Evolutionary conservation across 2,888 invertebrate species (phyloP), one percentile per base, ranked within the genome.

Genomic region (Pinctada fucata): DNA sequence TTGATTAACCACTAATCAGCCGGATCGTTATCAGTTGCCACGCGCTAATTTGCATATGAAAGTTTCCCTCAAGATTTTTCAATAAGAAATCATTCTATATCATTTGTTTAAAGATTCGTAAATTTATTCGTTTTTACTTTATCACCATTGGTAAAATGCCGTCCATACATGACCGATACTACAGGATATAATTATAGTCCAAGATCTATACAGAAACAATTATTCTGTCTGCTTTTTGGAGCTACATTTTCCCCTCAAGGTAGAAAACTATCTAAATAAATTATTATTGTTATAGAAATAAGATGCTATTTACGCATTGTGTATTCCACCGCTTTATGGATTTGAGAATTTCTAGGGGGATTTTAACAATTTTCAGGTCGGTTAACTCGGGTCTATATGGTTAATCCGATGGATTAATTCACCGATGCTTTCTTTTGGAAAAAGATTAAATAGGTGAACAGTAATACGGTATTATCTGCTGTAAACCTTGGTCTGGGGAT

Each of bases 41-140:
- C 80, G 76, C 78, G 77, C 77, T 78, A 77, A 80, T 80, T 80
- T 80, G 77, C 77, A 80, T 80, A 80, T 80, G 76, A 78, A 78
- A 75, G 69, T 66, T 63, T 67, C 8, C 70, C 63, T 63, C 70
- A 71, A 67, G 67, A 75, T 65, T 75, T 78, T 75, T 70, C 77
- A 75, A 71, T 77, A 77, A 76, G 31, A 51, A 63, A 49, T 65
- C 65, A 75, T 70, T 66, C 66, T 74, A 66, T 75, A 31, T 31
- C 31, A 70, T 75, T 80, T 80, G 80, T 80, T 80, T 80, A 69
- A 63, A 75, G 67, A 68, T 73, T 66, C 65, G 47, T 65, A 49
- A 63, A 70, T 70, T 79, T 65, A 79, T 79, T 75, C 72, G 72
- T 51, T 72, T 72, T 72, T 52, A 63, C 66, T 63, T 13, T 31